These are phyloP conservation scores for Leptarthrus brevirostris DNA, from an alignment of 2,888 invertebrate species.

Conservation along the genomic window DNA sequence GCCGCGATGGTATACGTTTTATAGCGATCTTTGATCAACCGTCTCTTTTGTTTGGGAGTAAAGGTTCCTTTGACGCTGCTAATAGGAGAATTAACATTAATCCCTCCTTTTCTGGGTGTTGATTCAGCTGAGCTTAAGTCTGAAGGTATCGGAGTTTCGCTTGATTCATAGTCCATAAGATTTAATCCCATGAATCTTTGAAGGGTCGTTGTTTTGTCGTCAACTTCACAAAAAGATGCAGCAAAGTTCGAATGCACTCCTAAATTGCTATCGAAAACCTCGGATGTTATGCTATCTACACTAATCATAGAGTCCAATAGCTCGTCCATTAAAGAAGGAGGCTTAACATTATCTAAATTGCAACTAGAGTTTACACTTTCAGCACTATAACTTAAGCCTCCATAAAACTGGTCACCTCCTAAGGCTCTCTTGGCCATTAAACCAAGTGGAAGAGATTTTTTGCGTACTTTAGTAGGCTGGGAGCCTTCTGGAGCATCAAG, in stretches of 20 bases:
- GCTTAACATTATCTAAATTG: slow-evolving; percentile 84
- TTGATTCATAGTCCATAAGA: slow-evolving; percentile 66
- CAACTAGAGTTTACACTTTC: slow-evolving; percentile 73
- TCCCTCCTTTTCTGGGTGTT: slow-evolving; percentile 75
- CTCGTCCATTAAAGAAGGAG: slow-evolving; percentile 84
- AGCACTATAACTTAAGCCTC: slow-evolving; percentile 70
- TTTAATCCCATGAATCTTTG: slow-evolving; percentile 69
- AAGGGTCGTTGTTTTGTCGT: slow-evolving; percentile 71
- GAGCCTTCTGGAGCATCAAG: slow-evolving; percentile 67
- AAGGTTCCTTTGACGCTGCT: slow-evolving; percentile 63
- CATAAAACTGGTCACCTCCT: slow-evolving; percentile 67
- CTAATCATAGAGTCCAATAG: slow-evolving; percentile 84
- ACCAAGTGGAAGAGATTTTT: slow-evolving; percentile 78
- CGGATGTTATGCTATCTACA: slow-evolving; percentile 84
- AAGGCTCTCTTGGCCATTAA: slow-evolving; percentile 79
- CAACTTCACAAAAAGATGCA: slow-evolving; percentile 72
- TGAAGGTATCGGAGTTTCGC: slow-evolving; percentile 74
- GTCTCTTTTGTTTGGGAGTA: slow-evolving; percentile 83
- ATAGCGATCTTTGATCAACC: slow-evolving; percentile 80
- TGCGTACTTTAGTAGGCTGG: slow-evolving; percentile 68
- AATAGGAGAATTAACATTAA: slow-evolving; percentile 18
- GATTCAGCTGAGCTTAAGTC: slow-evolving; percentile 81
- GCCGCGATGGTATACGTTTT: slow-evolving; percentile 85
- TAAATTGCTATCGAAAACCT: slow-evolving; percentile 73
- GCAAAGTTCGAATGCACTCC: slow-evolving; percentile 66